Base-by-base conservation (phyloP, 2,113 vertebrate species). In the Clarias batrachus region DNA sequence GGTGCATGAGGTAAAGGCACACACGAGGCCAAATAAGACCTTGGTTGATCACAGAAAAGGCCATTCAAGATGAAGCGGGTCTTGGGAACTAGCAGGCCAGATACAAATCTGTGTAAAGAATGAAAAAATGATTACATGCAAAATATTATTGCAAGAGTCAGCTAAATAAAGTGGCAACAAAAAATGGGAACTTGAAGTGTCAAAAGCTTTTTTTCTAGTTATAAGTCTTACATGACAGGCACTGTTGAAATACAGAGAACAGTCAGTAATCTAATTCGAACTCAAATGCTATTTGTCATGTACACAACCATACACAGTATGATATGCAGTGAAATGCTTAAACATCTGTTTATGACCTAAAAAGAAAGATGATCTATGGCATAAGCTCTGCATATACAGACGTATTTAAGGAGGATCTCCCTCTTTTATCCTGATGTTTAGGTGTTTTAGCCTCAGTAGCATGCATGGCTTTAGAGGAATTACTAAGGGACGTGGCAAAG, bases 51-150 rank as follows among this genome's bases (percentile, higher is more conserved):
- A 60, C 70, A 84, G 37, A 92, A 92, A 54, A 92, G 76, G 30
- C 91, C 91, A 59, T 90, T 87, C 63, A 92, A 78, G 66, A 91
- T 91, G 7, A 81, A 78, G n/a, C 86, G 90, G 48, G 91, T 91
- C 70, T 83, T 87, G 16, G 91, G 91, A 52, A 91, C 90, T 33
- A 92, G 59, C 48, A 92, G 85, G 59, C 91, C 91, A 48, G 89
- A 91, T 21, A 92, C 88, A 85, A 92, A 92, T 71, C 91, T 92
- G 84, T 8, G 71, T n/a, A 65, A 37, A 27, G 10, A 21, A 8
- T 10, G 27, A 33, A 25, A 74, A 59, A 84, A 17, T 3, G 0
- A 57, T 27, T 10, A 62, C 6, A 17, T 54, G 6, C 54, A 33
- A 27, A 70, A 4, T 54, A 23, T 80, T 54, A 56, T 83, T 19